Conservation (phyloP, 53 echinoderm and acorn worm genomes). For the Echinometra lucunter region DNA sequence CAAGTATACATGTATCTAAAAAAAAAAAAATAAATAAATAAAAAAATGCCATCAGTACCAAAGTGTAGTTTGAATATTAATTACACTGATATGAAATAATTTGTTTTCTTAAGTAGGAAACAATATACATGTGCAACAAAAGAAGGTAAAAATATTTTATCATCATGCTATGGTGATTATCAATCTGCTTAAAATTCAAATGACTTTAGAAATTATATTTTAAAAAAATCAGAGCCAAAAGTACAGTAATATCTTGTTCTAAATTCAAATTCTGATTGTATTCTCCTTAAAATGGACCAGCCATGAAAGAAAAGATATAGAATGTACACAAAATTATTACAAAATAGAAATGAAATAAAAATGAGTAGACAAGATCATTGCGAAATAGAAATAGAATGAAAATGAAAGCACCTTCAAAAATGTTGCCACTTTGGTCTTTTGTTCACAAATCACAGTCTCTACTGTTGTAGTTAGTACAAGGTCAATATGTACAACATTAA, state of each 20-base stretch:
- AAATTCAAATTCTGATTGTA: no score
- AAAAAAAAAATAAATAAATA: neutral
- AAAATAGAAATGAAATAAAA: neutral
- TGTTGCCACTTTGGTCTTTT: neutral
- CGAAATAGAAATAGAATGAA: neutral
- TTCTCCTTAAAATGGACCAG: neutral
- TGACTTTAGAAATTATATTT: neutral
- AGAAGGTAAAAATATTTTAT: no score
- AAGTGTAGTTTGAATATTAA: no score
- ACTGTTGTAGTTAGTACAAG: neutral
- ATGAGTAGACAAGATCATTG: neutral
- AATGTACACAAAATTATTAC: neutral
- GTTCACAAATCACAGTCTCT: neutral
- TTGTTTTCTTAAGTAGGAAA: no score
- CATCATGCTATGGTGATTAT: no score
- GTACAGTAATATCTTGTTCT: no score
- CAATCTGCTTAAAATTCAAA: no score
- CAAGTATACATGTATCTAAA: no score
- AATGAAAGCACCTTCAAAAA: neutral
- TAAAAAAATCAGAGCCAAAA: neutral
- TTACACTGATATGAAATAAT: no score
- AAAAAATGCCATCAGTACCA: neutral
- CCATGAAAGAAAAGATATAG: neutral
- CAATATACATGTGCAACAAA: no score
- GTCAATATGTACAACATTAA: neutral